A percentile compares a stretch with the other conserved stretches of the same genome.
These are phyloP conservation scores for Drosophila burlai DNA, from an alignment of 1,140 invertebrate genomes.

Conservation along the genomic window DNA sequence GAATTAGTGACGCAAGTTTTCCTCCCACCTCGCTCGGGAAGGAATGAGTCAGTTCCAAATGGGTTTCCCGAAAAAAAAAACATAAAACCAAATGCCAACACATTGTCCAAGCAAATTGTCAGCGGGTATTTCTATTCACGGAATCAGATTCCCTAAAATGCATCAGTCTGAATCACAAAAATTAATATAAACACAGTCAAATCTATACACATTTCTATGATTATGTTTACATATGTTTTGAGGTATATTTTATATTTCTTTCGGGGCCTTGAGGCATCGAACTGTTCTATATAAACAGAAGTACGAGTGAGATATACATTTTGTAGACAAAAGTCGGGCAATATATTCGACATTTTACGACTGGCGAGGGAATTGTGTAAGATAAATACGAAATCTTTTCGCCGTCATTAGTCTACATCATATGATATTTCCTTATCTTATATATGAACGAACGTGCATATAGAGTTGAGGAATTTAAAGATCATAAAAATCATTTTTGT, in stretches of 20 bases:
- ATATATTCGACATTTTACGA: constrained; percentile 71
- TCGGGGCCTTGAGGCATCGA: constrained; percentile 59
- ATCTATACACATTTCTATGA: constrained; percentile 8
- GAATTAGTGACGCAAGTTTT: constrained; percentile 69
- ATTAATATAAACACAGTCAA: constrained; percentile 38
- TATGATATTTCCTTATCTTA: constrained; percentile 53
- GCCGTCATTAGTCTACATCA: constrained; percentile 35
- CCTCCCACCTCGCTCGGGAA: constrained; percentile 5
- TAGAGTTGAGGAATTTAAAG: constrained; percentile 2
- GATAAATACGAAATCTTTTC: constrained; percentile 54
- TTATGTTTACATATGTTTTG: constrained; percentile 65
- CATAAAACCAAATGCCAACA: constrained; percentile 6
- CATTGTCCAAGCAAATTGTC: constrained; percentile 28
- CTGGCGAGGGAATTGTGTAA: constrained; percentile 62
- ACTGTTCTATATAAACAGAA: constrained; percentile 44
- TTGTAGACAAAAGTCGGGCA: constrained; percentile 52
- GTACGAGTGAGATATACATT: constrained; percentile 19
- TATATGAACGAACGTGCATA: background rate
- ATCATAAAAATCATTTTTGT: no score
- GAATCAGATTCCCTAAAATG: constrained; percentile 27
- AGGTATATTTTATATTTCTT: constrained; percentile 25
- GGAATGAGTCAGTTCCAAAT: constrained; percentile 49
- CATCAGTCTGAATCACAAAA: constrained; percentile 41
- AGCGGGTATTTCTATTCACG: constrained; percentile 11
- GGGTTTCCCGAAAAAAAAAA: constrained; percentile 35